Percentiles rank a stretch among this genome's conserved stretches.
Conservation (phyloP, 2,113 vertebrate species). For the Lagopus muta region DNA sequence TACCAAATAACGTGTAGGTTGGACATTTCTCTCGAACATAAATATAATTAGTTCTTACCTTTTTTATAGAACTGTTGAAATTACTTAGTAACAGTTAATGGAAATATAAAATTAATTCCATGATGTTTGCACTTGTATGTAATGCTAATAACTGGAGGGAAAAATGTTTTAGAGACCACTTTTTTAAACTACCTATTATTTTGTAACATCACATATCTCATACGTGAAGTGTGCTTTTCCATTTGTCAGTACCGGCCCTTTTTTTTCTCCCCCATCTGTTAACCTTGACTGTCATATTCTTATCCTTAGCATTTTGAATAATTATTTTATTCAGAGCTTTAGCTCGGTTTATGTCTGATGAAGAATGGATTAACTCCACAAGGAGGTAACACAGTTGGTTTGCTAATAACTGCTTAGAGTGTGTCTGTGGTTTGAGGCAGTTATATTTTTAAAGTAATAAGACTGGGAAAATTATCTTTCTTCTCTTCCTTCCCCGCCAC, state of each 20-base stretch:
- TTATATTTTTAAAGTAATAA: background rate
- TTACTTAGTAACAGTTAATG: background rate
- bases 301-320: background rate
- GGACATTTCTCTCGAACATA: background rate
- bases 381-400: background rate
- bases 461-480: background rate
- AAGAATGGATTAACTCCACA: background rate
- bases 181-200: background rate
- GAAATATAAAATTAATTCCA: background rate
- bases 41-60: background rate
- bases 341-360: background rate
- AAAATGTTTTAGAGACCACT: background rate
- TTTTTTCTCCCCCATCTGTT: background rate
- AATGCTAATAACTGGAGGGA: background rate
- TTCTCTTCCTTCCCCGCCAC: background rate
- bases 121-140: background rate
- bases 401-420: background rate
- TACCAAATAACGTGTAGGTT: background rate
- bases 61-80: background rate
- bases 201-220: background rate
- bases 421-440: background rate
- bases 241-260: background rate
- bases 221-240: background rate
- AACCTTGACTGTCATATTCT: background rate
- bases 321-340: background rate